Conservation (phyloP, 2,113 vertebrate species). For the Muntiacus reevesi region DNA sequence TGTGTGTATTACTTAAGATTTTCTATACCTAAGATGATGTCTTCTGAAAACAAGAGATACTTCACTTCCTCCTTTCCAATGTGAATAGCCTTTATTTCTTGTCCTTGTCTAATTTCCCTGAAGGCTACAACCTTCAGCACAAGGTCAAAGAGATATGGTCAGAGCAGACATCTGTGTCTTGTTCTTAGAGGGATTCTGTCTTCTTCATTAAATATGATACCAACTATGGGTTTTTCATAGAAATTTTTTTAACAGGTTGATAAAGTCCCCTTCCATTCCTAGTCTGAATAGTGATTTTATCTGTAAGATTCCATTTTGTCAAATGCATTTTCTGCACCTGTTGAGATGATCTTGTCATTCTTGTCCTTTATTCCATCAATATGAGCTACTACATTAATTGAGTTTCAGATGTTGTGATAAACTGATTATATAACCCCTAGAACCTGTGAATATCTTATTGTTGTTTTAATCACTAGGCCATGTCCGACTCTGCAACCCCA, state of each 20-base stretch:
- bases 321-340: neutral
- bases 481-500: neutral
- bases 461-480: neutral
- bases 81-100: neutral
- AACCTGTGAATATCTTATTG: neutral
- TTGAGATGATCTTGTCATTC: neutral
- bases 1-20: neutral
- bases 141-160: neutral
- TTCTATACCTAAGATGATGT: neutral
- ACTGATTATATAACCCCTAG: neutral
- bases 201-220: neutral
- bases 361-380: neutral
- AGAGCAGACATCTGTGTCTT: neutral
- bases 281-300: neutral
- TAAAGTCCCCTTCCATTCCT: neutral
- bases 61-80: neutral
- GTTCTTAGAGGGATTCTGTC: neutral
- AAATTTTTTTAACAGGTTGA: neutral
- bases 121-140: neutral
- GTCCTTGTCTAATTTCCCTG: neutral
- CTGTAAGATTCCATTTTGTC: neutral
- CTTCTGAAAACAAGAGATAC: neutral
- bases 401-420: neutral
- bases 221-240: neutral
- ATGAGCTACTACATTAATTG: neutral